Conservation (phyloP, 2,797 vertebrate species). For the Pelochelys cantorii region DNA sequence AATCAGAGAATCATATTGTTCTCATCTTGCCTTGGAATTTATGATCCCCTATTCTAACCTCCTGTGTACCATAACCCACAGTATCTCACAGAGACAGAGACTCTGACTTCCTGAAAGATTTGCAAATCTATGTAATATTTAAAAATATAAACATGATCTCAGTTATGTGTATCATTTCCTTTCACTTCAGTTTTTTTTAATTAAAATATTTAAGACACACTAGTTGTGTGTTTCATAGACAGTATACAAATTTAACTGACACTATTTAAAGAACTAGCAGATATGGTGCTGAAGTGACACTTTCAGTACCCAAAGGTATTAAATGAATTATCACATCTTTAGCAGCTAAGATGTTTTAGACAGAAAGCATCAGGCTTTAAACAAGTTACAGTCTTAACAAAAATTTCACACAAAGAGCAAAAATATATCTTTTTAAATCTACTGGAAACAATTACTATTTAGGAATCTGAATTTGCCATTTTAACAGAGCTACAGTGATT, state of each 20-base stretch:
- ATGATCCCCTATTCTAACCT: background rate
- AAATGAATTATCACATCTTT: background rate
- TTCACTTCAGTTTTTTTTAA: background rate
- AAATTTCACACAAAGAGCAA: background rate
- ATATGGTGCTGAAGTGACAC: background rate
- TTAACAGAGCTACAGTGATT: background rate
- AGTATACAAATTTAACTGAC: background rate
- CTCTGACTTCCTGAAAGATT: background rate
- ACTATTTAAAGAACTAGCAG: slow-evolving; percentile 5
- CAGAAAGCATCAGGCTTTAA: background rate
- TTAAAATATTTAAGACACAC: background rate
- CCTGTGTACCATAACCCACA: background rate
- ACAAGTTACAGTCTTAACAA: background rate
- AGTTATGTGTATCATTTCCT: background rate
- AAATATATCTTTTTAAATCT: background rate
- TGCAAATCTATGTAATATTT: background rate
- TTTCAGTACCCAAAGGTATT: background rate
- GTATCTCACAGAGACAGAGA: background rate
- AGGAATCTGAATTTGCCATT: background rate
- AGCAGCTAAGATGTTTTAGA: background rate
- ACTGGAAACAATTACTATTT: background rate
- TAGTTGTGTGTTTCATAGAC: background rate
- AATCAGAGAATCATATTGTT: background rate
- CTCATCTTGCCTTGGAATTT: too few species aligned
- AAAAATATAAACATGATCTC: background rate